Conservation (phyloP, 2,113 vertebrate species). For the Daubentonia madagascariensis region DNA sequence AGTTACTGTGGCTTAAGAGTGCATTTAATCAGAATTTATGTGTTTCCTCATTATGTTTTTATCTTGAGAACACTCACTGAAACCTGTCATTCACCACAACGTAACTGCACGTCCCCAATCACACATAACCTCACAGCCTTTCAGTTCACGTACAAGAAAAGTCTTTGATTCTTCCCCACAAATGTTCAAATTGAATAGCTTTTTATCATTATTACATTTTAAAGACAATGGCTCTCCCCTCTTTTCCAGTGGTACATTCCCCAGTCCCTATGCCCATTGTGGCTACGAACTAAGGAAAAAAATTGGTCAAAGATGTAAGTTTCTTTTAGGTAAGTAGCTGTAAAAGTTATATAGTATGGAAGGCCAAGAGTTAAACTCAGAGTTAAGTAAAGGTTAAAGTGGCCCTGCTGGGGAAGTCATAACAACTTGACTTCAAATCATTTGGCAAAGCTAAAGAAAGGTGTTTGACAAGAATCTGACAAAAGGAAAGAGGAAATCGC, state of each 20-base stretch:
- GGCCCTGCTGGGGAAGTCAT: constrained; percentile 22
- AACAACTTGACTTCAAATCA: constrained; percentile 49
- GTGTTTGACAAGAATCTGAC: constrained; percentile 6
- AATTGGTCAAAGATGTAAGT: neutral
- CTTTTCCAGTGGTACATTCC: constrained; percentile 15
- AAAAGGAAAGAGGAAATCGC: constrained; percentile 17
- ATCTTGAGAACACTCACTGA: constrained; percentile 41
- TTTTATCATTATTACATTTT: neutral
- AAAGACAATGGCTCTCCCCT: neutral
- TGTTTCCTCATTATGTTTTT: constrained; percentile 58
- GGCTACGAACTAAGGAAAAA: constrained; percentile 41
- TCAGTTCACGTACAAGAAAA: constrained; percentile 32
- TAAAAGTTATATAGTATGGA: constrained; percentile 54
- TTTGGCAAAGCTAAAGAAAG: constrained; percentile 46
- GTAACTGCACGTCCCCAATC: constrained; percentile 46
- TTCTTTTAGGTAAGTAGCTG: constrained; percentile 20
- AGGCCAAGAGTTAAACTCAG: constrained; percentile 50
- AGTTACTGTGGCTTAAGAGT: constrained; percentile 13
- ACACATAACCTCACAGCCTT: constrained; percentile 54
- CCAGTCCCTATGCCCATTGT: neutral
- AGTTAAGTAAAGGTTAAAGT: constrained; percentile 63
- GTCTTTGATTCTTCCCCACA: constrained; percentile 63
- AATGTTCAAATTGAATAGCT: constrained; percentile 32
- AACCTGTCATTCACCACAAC: constrained; percentile 37
- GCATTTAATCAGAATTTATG: constrained; percentile 44